Conservation (phyloP, 2,888 invertebrate species). For the Apoderus coryli region DNA sequence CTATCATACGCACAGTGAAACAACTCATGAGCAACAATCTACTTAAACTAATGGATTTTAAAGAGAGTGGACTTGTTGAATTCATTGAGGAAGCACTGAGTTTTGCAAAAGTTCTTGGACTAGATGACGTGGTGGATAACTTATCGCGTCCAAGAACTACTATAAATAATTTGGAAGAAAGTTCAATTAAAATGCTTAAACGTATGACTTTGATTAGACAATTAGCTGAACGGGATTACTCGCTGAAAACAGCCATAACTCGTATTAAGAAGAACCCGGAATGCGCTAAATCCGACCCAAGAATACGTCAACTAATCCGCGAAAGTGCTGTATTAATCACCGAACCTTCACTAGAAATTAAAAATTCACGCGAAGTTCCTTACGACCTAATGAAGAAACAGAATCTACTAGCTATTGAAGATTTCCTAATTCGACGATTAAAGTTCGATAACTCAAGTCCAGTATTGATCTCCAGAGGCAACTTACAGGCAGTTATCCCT, state of each 20-base stretch:
- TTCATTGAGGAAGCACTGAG: slow-evolving; percentile 50
- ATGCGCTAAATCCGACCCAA: slow-evolving; percentile 51
- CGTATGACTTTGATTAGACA: slow-evolving; percentile 56
- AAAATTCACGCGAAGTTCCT: slow-evolving; percentile 58
- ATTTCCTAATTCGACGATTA: slow-evolving; percentile 48
- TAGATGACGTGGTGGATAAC: slow-evolving; percentile 43
- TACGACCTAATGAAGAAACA: slow-evolving; percentile 48
- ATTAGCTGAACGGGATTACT: slow-evolving; percentile 51
- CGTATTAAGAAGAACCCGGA: slow-evolving; percentile 51
- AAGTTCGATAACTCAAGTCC: slow-evolving; percentile 43
- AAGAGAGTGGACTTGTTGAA: slow-evolving; percentile 25
- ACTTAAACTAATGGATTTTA: slow-evolving; percentile 36
- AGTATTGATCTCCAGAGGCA: slow-evolving; percentile 57
- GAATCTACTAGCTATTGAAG: slow-evolving; percentile 63
- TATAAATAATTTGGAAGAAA: slow-evolving; percentile 41
- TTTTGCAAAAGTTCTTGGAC: slow-evolving; percentile 52
- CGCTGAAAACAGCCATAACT: slow-evolving; percentile 43
- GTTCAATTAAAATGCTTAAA: slow-evolving; percentile 48
- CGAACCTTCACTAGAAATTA: slow-evolving; percentile 33
- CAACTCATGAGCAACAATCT: slow-evolving; percentile 43
- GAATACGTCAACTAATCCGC: slow-evolving; percentile 51
- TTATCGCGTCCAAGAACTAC: slow-evolving; percentile 35
- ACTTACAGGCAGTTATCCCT: slow-evolving; percentile 61
- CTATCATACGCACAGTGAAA: slow-evolving; percentile 49
- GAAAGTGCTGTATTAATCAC: slow-evolving; percentile 51